Percentiles rank a stretch among this genome's conserved stretches.
These are phyloP conservation scores for Panagrolaimus sp. DNA, from an alignment of 1,140 invertebrate species.

Conservation along the genomic window DNA sequence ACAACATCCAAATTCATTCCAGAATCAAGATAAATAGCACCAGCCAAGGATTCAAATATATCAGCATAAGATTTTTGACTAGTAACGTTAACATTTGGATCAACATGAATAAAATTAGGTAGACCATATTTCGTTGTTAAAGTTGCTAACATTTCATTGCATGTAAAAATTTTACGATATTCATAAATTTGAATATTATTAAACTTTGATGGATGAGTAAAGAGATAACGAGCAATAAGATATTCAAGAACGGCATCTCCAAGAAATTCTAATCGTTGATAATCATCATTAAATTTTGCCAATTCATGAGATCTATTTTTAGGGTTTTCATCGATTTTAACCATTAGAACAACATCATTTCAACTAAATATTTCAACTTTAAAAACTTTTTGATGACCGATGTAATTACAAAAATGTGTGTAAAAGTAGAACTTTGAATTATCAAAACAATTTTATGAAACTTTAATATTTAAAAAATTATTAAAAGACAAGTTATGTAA, in stretches of 20 bases:
- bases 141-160: slow-evolving; percentile 97
- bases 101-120: slow-evolving; percentile 63
- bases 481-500: too few relatives aligned
- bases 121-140: slow-evolving; percentile 70
- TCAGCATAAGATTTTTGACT: slow-evolving; percentile 92
- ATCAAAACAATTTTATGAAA: too few relatives aligned
- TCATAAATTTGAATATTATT: slow-evolving; percentile 91
- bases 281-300: slow-evolving; percentile 90
- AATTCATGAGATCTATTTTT: slow-evolving; percentile 86
- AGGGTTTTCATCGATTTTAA: too few relatives aligned
- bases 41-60: slow-evolving; percentile 94
- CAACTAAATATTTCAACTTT: too few relatives aligned
- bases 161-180: slow-evolving; percentile 89
- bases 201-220: slow-evolving; percentile 80
- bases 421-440: too few relatives aligned
- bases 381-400: too few relatives aligned
- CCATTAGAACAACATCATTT: too few relatives aligned
- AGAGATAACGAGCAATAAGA: slow-evolving; percentile 88
- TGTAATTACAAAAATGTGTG: too few relatives aligned
- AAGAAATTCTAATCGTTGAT: slow-evolving; percentile 92
- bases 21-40: slow-evolving; percentile 91
- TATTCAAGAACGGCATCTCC: slow-evolving; percentile 96
- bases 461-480: too few relatives aligned
- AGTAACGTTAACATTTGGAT: slow-evolving; percentile 61
- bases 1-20: slow-evolving; percentile 89